A percentile compares a stretch with the other conserved stretches of the same genome.
Conservation (phyloP, 2,113 vertebrate species). For the Seriola rivoliana region DNA sequence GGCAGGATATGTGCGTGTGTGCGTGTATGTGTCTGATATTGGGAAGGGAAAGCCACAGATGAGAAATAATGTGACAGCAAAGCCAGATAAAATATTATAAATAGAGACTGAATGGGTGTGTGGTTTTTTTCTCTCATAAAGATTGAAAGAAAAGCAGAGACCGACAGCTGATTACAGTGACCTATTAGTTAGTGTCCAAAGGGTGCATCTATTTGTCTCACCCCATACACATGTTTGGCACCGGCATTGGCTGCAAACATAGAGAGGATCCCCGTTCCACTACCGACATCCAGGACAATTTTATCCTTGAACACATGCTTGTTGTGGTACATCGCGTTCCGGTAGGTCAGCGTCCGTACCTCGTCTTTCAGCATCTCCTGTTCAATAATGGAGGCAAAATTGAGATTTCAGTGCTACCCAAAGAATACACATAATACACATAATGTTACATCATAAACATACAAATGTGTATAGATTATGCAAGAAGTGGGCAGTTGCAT, state of each 20-base stretch:
- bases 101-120: background rate
- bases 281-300: constrained; percentile 95
- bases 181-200: constrained; percentile 13
- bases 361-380: constrained; percentile 99
- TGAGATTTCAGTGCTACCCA: background rate
- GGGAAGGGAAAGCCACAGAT: background rate
- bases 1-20: background rate
- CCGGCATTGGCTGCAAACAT: constrained; percentile 99
- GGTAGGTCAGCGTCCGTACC: constrained; percentile 95
- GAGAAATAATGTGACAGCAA: constrained; percentile 19
- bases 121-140: background rate
- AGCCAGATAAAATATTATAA: constrained; percentile 13
- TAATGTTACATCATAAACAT: constrained; percentile 7
- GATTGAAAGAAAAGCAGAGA: constrained; percentile 7
- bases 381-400: background rate
- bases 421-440: background rate
- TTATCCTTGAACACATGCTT: constrained; percentile 99
- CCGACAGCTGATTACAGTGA: background rate
- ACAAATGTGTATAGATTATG: background rate
- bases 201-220: constrained; percentile 66
- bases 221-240: constrained; percentile 97
- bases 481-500: background rate
- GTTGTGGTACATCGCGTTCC: constrained; percentile 99
- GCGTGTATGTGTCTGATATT: background rate
- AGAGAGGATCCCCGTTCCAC: constrained; percentile 95